Conservation (phyloP, 2,797 vertebrate genomes). For the Sitta carolinensis region DNA sequence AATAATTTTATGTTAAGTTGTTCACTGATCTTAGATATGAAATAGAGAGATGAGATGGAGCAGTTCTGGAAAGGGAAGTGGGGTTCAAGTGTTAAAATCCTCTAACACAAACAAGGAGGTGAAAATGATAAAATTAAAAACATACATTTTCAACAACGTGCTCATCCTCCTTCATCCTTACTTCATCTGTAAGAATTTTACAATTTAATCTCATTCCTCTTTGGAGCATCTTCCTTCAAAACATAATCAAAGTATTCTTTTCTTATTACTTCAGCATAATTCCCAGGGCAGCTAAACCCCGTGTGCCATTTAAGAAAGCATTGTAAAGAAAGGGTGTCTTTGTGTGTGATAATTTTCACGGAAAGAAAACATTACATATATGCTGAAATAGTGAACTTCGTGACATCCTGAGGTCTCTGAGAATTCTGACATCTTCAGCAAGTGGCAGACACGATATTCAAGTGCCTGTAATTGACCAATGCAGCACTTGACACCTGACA, state of each 20-base stretch:
- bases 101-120: neutral
- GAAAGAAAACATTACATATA: slow-evolving; percentile 51
- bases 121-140: neutral
- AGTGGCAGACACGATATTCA: slow-evolving; percentile 65
- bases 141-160: neutral
- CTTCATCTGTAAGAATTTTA: neutral
- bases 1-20: neutral
- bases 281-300: neutral
- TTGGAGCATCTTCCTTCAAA: neutral
- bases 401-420: slow-evolving; percentile 53
- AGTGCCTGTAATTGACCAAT: slow-evolving; percentile 71
- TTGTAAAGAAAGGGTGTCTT: neutral
- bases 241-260: neutral
- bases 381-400: slow-evolving; percentile 51
- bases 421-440: slow-evolving; percentile 68
- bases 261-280: neutral
- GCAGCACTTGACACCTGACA: slow-evolving; percentile 51
- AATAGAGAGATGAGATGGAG: neutral
- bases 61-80: neutral
- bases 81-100: neutral
- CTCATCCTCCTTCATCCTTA: neutral
- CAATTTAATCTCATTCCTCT: neutral
- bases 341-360: slow-evolving; percentile 24
- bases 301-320: neutral
- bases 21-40: neutral